Evolutionary conservation across 2,888 invertebrate species (phyloP), one percentile per base, ranked within the genome.

Genomic region (Endotricha flammealis): DNA sequence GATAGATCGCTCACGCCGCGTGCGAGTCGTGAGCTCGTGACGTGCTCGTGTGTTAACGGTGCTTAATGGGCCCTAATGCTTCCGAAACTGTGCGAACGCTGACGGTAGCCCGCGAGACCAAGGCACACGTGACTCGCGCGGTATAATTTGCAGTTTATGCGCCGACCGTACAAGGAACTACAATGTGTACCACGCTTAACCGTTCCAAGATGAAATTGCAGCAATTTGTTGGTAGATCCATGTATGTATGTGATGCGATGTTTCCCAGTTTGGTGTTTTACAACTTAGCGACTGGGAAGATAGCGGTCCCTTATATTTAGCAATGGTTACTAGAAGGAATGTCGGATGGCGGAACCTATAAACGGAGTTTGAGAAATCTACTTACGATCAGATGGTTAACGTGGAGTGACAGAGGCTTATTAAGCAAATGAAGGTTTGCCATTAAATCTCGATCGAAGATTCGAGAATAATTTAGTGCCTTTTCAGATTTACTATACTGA

Each of bases 31-130:
- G 82, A 59, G 64, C 73, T 77, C 86, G 86, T 85, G 85, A 85
- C 74, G 79, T 54, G 74, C 58, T 61, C 69, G 74, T 75, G 75
- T 82, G 79, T 82, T 86, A 86, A 86, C 86, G 86, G 86, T 79
- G 68, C 80, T 82, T 86, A 86, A 86, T 86, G 77, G 83, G 69
- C 74, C 77, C 82, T 86, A 86, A 86, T 86, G 83, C 83, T 82
- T 80, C 86, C 83, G 83, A 86, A 86, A 85, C 82, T 86, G 86
- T 86, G 86, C 86, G 86, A 86, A 83, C 82, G 75, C 64, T 62
- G 77, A 74, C 83, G 78, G 86, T 83, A 85, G 85, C 82, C 64
- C 67, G 48, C 62, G 54, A 68, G 66, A 66, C 51, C 53, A 57
- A 57, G 50, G 69, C 75, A 79, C 83, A 85, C 82, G 81, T 81